Percentiles rank a stretch among this genome's conserved stretches.
These are phyloP conservation scores for Thereva unica DNA, from an alignment of 2,888 invertebrate species.

Conservation along the genomic window DNA sequence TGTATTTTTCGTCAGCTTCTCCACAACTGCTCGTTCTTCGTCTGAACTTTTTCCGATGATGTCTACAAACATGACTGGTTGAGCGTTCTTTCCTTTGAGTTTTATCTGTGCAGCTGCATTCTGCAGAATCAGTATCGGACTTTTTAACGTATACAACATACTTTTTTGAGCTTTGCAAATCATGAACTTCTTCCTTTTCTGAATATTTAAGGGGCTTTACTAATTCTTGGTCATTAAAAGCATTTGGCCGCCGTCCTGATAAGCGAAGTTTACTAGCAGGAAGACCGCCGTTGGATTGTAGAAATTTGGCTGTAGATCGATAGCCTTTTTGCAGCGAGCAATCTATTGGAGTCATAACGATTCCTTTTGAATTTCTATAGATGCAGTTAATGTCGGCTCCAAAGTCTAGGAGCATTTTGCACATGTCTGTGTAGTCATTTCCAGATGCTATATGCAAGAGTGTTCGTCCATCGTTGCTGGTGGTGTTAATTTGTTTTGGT, in stretches of 20 bases:
- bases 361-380: slow-evolving; percentile 79
- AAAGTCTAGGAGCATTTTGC: slow-evolving; percentile 81
- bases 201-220: slow-evolving; percentile 55
- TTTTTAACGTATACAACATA: slow-evolving; percentile 53
- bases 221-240: slow-evolving; percentile 53
- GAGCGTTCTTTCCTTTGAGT: slow-evolving; percentile 52
- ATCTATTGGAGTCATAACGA: slow-evolving; percentile 87
- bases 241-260: slow-evolving; percentile 53
- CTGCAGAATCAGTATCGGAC: slow-evolving; percentile 50
- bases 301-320: slow-evolving; percentile 87
- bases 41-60: slow-evolving; percentile 51
- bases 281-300: slow-evolving; percentile 87
- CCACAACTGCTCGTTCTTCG: slow-evolving; percentile 57
- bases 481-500: slow-evolving; percentile 81
- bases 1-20: slow-evolving; percentile 47
- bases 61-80: slow-evolving; percentile 50
- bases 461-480: slow-evolving; percentile 91
- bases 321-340: slow-evolving; percentile 86
- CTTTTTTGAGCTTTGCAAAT: slow-evolving; percentile 53
- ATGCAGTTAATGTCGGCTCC: slow-evolving; percentile 86
- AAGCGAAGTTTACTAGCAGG: slow-evolving; percentile 71
- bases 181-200: slow-evolving; percentile 55
- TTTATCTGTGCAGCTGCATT: slow-evolving; percentile 53
- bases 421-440: slow-evolving; percentile 91
- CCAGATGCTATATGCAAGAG: slow-evolving; percentile 93